Evolutionary conservation across 2,113 vertebrate genomes (phyloP).

Genomic region (Phylloscopus trochilus): DNA sequence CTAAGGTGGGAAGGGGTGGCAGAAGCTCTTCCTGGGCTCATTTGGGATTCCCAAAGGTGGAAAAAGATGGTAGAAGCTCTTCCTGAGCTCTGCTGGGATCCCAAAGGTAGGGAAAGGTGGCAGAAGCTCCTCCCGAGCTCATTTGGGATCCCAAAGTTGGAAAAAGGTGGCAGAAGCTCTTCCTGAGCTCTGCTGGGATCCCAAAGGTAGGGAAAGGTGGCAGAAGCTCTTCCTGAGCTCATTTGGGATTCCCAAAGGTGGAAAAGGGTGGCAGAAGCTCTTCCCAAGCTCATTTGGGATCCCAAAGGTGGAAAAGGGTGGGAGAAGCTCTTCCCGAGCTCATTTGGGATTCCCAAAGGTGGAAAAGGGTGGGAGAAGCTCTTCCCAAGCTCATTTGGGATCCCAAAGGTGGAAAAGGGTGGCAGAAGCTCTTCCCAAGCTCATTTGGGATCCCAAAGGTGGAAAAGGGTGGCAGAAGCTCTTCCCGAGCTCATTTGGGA

Average conservation of each 20-base stretch:
- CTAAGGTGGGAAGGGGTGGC: accelerated
- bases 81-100: neutral
- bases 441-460: neutral
- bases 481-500: accelerated
- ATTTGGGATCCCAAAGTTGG: no score
- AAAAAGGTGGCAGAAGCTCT: neutral
- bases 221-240: neutral
- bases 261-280: neutral
- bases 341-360: neutral
- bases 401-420: accelerated
- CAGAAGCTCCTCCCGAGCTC: neutral
- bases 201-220: neutral
- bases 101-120: no score
- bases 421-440: accelerated
- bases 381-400: neutral
- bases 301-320: neutral
- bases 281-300: neutral
- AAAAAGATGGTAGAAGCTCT: accelerated
- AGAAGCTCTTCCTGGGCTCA: neutral
- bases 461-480: accelerated
- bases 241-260: neutral
- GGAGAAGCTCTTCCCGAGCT: neutral
- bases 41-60: neutral
- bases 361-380: neutral
- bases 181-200: neutral